Evolutionary conservation across 2,113 vertebrate species (phyloP), one percentile per base, ranked within the genome.

Genomic region (Alethe castanea): DNA sequence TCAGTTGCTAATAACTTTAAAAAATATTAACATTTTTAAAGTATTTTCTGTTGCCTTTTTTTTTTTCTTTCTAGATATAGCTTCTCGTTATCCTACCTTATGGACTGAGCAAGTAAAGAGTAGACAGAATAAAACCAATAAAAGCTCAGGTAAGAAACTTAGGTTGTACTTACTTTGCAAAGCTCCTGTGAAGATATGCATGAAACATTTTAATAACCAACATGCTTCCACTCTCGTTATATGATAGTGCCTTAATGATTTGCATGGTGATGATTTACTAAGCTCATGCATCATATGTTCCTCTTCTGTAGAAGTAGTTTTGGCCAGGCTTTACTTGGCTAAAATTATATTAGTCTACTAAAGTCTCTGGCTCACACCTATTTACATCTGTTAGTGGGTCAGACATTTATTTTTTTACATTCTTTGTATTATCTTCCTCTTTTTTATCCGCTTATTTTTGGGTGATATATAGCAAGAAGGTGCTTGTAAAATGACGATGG

Each of bases 71-170:
- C 83, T 95, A 99, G 99, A 99, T 96, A 98, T 99, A 42, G 99
- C 98, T 62, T 98, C 98, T 72, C 99, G 98, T 81, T 99, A 99
- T 85, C 99, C 99, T 33, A 99, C 98, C 0, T 98, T 99, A 61
- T 99, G 99, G 99, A 99, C 98, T 29, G 99, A 99, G 82, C 99
- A 99, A 98, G 99, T 99, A n/a, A 99, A 98, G 91, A 99, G 99
- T 74, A 98, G 99, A 42, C 99, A 99, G 98, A 99, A 99, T 97
- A 99, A 99, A 97, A 98, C 98, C 83, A 99, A 98, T 94, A 98
- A 98, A 97, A 98, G 98, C 81, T 98, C 99, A 98, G 98, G 99
- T 99, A 98, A 98, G 72, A 66, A 44, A 50, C 45, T 56, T 65
- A 13, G 3, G 3, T 69, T 50, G 13, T 79, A 9, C 23, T 85